These are phyloP conservation scores for Scelioninae gen. 2 DNA, from an alignment of 2,888 invertebrate genomes.

Conservation along the genomic window DNA sequence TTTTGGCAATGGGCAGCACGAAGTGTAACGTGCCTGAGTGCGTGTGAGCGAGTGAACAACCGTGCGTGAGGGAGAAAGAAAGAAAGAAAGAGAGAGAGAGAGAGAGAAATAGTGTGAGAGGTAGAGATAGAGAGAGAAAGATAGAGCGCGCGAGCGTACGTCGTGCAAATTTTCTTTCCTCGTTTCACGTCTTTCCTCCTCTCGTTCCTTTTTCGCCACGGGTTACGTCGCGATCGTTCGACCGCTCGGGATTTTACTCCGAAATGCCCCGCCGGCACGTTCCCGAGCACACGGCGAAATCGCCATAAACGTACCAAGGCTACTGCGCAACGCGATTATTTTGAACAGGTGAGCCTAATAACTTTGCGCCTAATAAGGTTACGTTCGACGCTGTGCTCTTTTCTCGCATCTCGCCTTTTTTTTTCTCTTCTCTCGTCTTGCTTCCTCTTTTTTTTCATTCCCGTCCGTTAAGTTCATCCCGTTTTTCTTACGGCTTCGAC, in stretches of 20 bases:
- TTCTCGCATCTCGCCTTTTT: not conserved
- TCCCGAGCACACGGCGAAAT: constrained; percentile 34
- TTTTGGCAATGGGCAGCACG: constrained; percentile 37
- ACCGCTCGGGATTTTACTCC: constrained; percentile 8
- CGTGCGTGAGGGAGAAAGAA: not conserved
- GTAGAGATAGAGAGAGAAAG: not conserved
- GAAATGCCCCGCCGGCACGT: constrained; percentile 49
- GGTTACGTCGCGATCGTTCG: constrained; percentile 10
- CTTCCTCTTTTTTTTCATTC: constrained; percentile 5
- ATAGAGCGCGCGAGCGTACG: constrained; percentile 8
- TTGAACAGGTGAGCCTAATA: constrained; percentile 57
- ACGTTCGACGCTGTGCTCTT: constrained; percentile 41
- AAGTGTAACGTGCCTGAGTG: constrained; percentile 9
- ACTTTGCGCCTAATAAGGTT: constrained; percentile 59
- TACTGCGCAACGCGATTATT: constrained; percentile 42
- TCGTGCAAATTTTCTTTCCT: constrained; percentile 13
- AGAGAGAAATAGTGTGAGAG: constrained; percentile 2
- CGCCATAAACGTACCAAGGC: constrained; percentile 54
- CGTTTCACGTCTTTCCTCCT: constrained; percentile 15
- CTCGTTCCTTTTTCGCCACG: constrained; percentile 13
- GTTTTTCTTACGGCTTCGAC: constrained; percentile 11
- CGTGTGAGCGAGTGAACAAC: constrained; percentile 14
- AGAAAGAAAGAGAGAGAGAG: too few relatives aligned
- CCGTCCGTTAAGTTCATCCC: constrained; percentile 3
- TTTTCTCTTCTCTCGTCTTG: not conserved